Base-by-base conservation (phyloP, 2,888 invertebrate species). In the Polyploca ridens region DNA sequence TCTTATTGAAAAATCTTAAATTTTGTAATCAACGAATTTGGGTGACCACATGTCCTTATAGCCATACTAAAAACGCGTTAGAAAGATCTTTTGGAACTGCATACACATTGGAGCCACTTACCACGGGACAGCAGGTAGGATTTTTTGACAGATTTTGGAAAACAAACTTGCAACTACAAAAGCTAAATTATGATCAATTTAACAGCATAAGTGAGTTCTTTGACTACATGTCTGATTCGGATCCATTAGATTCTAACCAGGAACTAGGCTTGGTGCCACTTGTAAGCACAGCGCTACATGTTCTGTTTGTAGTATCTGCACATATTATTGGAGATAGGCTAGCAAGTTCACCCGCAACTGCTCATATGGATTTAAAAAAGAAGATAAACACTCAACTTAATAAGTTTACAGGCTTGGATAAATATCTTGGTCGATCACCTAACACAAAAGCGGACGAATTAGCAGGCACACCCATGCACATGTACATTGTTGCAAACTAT, bases 401-500 rank as follows among this genome's bases (percentile, higher is more conserved):
- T 64, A 63, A 68, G 38, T 80, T 72, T 16, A 73, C 77, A 33
- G 46, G 63, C 0, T n/a, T 82, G 5, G 82, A 80, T 60, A 66
- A 68, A 7, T 73, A 72, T 13, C 66, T 83, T 33, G 75, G 78
- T 44, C 68, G 68, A 59, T 70, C 63, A 13, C 69, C 70, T 4
- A 69, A 72, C 14, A 74, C 77, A 65, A 71, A 75, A 60, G 66
- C 74, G 0, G 66, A 73, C 11, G 76, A 79, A 41, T 70, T 83
- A 33, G 71, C 81, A 1, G 80, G 78, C n/a, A 84, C 81, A 41
- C 84, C 84, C 13, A 72, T 85, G 19, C 80, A 82, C 65, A 74
- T 85, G 66, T 84, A 84, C 60, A 65, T 85, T 64, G 78, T 76
- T 19, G 79, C 79, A 3, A 80, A 79, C 66, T 84, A 82, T 66